phyloP scores from a whole-genome alignment of 2,797 vertebrate genomes.

The Apogon hyalosoma region DNA sequence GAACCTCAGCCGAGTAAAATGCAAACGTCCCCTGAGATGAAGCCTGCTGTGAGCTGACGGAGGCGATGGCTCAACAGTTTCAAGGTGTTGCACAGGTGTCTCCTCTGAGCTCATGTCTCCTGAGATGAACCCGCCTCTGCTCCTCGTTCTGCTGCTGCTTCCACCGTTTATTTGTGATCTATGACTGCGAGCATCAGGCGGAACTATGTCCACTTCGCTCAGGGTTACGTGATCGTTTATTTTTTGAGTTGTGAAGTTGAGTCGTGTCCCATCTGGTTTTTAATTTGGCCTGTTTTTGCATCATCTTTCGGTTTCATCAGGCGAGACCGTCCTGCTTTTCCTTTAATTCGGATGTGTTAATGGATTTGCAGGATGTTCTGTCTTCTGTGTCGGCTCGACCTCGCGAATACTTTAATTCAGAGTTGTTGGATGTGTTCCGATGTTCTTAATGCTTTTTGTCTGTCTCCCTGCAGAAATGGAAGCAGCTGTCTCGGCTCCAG shows the following conservation, averaged over 20 bases:
- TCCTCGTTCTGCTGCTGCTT: constrained; percentile 31
- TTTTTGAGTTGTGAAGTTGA: no score
- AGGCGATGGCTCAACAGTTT: constrained; percentile 64
- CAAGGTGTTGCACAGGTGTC: constrained; percentile 65
- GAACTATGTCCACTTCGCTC: constrained; percentile 43
- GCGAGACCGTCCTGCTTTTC: not conserved
- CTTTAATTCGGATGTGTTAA: not conserved
- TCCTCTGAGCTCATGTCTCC: constrained; percentile 32
- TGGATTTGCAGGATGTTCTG: constrained; percentile 21
- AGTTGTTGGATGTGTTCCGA: constrained; percentile 7
- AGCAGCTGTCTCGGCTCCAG: constrained; percentile 95
- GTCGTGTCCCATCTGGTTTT: no score
- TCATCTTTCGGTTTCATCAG: not conserved
- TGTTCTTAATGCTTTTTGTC: constrained; percentile 26
- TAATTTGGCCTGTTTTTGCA: constrained; percentile 2
- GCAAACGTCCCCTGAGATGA: constrained; percentile 26
- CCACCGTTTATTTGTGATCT: constrained; percentile 33
- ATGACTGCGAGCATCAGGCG: constrained; percentile 4
- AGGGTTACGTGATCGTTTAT: constrained; percentile 16
- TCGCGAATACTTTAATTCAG: constrained; percentile 19
- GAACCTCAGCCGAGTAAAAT: no score
- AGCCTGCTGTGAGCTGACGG: no score
- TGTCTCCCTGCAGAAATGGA: constrained; percentile 90
- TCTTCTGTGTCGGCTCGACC: no score
- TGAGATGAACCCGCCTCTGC: constrained; percentile 17